Conservation (phyloP, 2,888 invertebrate genomes). For the Sepioteuthis lessoniana region DNA sequence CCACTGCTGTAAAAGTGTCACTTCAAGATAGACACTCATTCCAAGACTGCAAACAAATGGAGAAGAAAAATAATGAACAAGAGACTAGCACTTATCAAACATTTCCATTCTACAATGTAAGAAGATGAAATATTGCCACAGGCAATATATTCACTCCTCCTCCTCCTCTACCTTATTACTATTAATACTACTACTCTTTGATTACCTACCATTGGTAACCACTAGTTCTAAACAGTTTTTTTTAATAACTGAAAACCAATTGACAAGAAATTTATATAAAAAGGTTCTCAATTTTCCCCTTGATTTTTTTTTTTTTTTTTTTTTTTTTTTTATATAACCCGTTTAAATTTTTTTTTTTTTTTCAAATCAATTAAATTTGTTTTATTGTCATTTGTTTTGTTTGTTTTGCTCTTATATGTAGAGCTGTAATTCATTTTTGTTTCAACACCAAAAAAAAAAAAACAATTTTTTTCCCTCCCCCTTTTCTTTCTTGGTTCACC, state of each 20-base stretch:
- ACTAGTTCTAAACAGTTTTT: background rate
- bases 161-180: background rate
- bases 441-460: background rate
- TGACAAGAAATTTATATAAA: background rate
- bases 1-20: conserved; percentile 42
- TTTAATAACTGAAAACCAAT: background rate
- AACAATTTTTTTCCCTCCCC: background rate
- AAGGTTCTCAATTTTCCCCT: background rate
- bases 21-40: background rate
- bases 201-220: background rate
- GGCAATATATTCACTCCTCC: background rate
- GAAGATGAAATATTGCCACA: background rate
- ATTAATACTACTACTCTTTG: background rate
- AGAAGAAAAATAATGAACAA: background rate
- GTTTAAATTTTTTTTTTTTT: background rate
- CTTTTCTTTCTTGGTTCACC: background rate
- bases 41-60: conserved; percentile 34
- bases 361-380: background rate
- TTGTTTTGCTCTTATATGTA: background rate
- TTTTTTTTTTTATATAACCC: background rate
- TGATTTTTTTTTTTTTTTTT: background rate
- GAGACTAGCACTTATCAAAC: background rate
- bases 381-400: background rate
- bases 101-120: background rate
- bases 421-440: background rate